Percentiles rank a stretch among this genome's conserved stretches.
phyloP scores from a whole-genome alignment of 1,140 invertebrate species.

The Pteromalus puparum region DNA sequence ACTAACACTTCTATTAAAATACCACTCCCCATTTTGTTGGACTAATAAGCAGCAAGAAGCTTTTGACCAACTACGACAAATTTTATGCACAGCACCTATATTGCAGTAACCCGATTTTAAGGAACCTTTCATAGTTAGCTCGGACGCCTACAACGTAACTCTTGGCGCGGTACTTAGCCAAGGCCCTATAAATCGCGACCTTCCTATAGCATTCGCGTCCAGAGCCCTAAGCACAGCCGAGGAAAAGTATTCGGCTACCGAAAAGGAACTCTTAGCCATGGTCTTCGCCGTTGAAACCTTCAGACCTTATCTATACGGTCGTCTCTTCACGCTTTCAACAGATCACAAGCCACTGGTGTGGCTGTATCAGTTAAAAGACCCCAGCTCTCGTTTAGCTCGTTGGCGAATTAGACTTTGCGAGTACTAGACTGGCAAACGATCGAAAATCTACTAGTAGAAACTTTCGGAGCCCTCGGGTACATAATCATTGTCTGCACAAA shows the following conservation, averaged over 20 bases:
- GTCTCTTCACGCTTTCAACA: constrained; percentile 69
- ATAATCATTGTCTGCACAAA: too few relatives aligned
- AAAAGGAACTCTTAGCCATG: constrained; percentile 10
- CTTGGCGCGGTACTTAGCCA: constrained; percentile 14
- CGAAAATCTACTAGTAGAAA: too few relatives aligned
- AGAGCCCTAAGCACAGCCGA: not conserved
- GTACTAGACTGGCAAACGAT: too few relatives aligned
- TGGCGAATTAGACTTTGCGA: constrained; percentile 50
- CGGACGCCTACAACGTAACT: not conserved
- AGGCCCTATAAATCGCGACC: not conserved
- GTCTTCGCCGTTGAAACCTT: constrained; percentile 65
- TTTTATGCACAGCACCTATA: not conserved
- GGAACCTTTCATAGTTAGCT: constrained; percentile 1
- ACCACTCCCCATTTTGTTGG: constrained; percentile 24
- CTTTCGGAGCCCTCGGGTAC: too few relatives aligned
- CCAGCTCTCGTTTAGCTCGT: constrained; percentile 17
- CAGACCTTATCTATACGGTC: constrained; percentile 66
- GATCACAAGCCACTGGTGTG: constrained; percentile 71
- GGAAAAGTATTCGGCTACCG: constrained; percentile 4
- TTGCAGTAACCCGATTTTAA: constrained; percentile 31
- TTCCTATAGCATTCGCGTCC: constrained; percentile 7
- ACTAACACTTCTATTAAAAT: constrained; percentile 12
- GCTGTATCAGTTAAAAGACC: constrained; percentile 67
- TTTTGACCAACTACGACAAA: constrained; percentile 56
- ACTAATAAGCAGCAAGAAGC: constrained; percentile 5